phyloP scores from a whole-genome alignment of 2,113 vertebrate genomes.

The Erythrocercus mccallii region DNA sequence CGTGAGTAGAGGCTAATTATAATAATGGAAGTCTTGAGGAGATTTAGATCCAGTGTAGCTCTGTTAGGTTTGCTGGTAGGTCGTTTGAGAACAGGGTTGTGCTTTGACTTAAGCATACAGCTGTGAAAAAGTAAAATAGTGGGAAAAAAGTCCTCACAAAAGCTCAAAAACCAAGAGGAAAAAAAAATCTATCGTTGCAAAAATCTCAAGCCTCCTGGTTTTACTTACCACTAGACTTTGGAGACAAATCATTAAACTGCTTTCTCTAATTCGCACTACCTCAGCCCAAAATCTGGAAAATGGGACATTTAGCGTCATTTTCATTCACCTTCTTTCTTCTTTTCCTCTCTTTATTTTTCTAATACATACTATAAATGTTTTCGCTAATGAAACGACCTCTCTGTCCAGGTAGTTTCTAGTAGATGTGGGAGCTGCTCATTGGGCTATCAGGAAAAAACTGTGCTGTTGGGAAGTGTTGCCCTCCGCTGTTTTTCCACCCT shows the following conservation, averaged over 20 bases:
- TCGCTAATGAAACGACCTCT: neutral
- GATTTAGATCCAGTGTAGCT: neutral
- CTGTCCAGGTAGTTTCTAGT: neutral
- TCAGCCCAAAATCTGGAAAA: neutral
- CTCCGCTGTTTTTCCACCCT: neutral
- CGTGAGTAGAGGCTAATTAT: conserved; percentile 76
- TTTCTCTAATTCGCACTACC: neutral
- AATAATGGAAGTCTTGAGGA: neutral
- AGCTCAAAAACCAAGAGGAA: neutral
- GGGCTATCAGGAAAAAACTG: neutral
- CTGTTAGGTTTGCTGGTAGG: neutral
- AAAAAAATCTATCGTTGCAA: neutral
- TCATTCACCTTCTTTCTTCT: neutral
- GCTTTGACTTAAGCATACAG: neutral
- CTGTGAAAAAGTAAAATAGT: neutral
- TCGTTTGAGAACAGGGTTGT: neutral
- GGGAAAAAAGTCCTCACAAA: neutral
- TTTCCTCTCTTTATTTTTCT: neutral
- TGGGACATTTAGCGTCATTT: neutral
- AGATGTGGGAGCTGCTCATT: neutral
- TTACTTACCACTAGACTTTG: neutral
- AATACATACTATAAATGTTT: neutral
- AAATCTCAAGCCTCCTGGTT: neutral
- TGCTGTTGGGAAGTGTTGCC: neutral
- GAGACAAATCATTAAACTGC: neutral